phyloP scores from a whole-genome alignment of 2,113 vertebrate genomes.

The Lagopus muta region DNA sequence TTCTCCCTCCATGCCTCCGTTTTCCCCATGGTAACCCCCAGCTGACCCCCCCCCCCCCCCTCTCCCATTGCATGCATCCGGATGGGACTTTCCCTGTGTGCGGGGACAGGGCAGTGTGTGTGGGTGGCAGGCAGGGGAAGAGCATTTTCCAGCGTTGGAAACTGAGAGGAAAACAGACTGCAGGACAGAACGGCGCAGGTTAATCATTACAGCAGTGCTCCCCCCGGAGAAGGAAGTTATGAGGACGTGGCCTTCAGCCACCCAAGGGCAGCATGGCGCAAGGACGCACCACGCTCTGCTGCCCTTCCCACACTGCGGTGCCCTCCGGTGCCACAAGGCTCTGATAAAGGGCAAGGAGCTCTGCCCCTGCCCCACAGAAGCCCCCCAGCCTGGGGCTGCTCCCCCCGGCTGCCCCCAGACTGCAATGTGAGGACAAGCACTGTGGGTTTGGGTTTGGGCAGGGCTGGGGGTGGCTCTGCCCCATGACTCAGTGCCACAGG shows the following conservation, averaged over 20 bases:
- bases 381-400: background rate
- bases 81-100: background rate
- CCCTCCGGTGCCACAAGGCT: background rate
- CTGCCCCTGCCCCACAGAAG: background rate
- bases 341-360: background rate
- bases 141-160: conserved; percentile 53
- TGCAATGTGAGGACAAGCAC: too few relatives aligned
- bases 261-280: conserved; percentile 45
- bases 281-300: background rate
- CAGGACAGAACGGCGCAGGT: conserved; percentile 19
- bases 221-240: background rate
- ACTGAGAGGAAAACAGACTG: background rate
- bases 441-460: background rate
- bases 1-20: background rate
- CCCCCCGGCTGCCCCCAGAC: background rate
- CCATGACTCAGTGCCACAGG: background rate
- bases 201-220: conserved; percentile 53
- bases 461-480: background rate
- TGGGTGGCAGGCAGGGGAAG: background rate
- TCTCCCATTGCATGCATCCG: too few relatives aligned
- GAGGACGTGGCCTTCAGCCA: conserved; percentile 25
- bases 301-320: background rate
- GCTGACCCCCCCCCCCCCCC: too few relatives aligned
- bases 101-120: background rate
- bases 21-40: background rate